Evolutionary conservation across 1,140 invertebrate genomes (phyloP).

Genomic region (Penaeus chinensis): DNA sequence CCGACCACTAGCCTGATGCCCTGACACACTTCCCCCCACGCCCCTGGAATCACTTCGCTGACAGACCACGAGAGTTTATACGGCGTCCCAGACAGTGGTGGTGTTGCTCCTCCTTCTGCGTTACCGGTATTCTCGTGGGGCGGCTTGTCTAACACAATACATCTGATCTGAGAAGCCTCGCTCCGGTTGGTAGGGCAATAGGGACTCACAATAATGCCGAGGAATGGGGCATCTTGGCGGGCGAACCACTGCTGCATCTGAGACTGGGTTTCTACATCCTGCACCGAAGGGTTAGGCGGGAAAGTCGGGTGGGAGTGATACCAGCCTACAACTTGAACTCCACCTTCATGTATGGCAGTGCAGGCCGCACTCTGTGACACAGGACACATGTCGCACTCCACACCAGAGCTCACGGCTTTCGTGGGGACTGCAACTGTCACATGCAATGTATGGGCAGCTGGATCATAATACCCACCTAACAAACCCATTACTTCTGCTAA

Average conservation of each 20-base stretch:
- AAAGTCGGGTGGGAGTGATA: constrained; percentile 79
- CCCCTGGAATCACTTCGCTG: constrained; percentile 50
- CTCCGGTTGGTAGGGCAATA: constrained; percentile 68
- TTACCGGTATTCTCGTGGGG: constrained; percentile 9
- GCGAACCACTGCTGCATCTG: constrained; percentile 74
- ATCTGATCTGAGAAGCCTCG: constrained; percentile 51
- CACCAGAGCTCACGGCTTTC: constrained; percentile 73
- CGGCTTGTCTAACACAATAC: constrained; percentile 46
- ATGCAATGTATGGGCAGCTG: constrained; percentile 66
- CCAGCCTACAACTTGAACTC: constrained; percentile 74
- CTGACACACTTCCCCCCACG: constrained; percentile 50
- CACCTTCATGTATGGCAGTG: constrained; percentile 70
- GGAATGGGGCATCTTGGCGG: constrained; percentile 71
- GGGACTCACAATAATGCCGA: constrained; percentile 74
- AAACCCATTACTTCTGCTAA: constrained; percentile 80
- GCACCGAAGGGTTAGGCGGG: constrained; percentile 73
- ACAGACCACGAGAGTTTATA: constrained; percentile 52
- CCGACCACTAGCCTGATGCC: constrained; percentile 43
- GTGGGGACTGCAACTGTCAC: constrained; percentile 73
- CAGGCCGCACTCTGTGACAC: constrained; percentile 74
- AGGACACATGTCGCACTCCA: constrained; percentile 84
- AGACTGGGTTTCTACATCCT: constrained; percentile 75
- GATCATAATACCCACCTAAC: constrained; percentile 73
- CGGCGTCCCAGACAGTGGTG: constrained; percentile 4
- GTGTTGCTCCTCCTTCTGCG: background rate